Base-by-base conservation (phyloP, 1,140 invertebrate species). In the Trachymyrmex septentrionalis region DNA sequence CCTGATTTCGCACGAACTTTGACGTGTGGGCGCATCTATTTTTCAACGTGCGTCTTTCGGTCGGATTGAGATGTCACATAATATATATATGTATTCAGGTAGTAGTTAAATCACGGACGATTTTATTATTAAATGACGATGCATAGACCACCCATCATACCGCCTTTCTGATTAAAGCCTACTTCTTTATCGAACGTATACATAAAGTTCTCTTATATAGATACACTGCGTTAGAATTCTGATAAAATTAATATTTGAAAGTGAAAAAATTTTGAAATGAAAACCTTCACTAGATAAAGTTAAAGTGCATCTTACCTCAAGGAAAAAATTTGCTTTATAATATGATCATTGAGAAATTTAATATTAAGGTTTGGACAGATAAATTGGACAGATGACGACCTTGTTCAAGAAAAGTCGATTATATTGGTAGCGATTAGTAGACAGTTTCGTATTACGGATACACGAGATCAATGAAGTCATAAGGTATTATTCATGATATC, bases 11-110 rank as follows among this genome's bases (percentile, higher is more conserved):
- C 24, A 21, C 38, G 12, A 27, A 38, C 55, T 75, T 73, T 24
- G 21, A 75, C 55, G 69, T 61, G 55, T 38, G 19, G 24, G 55
- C 34, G 55, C 67, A 82, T 82, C 69, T 61, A 84, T 84, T 75
- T 84, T 84, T 84, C 44, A 84, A 10, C 55, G 24, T 82, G 38
- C 9, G 24, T 84, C 55, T 84, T 73, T 27, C 38, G 21, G 9
- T 21, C 27, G 38, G 24, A 84, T 84, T 84, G 69, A 84, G 69
- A 84, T 38, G 73, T 84, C 72, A 63, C 30, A 44, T 44, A 14
- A 24, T 30, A 7, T 10, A 16, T 16, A 24, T 19, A 59, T 21
- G 16, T 2, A 21, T 21, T 14, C 34, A 67, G 38, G 0, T 38
- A 3, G 6, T 57, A 48, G 67, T 59, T 73, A 81, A 53, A 48